phyloP scores from a whole-genome alignment of 2,888 invertebrate species.

The Brachycybe producta region DNA sequence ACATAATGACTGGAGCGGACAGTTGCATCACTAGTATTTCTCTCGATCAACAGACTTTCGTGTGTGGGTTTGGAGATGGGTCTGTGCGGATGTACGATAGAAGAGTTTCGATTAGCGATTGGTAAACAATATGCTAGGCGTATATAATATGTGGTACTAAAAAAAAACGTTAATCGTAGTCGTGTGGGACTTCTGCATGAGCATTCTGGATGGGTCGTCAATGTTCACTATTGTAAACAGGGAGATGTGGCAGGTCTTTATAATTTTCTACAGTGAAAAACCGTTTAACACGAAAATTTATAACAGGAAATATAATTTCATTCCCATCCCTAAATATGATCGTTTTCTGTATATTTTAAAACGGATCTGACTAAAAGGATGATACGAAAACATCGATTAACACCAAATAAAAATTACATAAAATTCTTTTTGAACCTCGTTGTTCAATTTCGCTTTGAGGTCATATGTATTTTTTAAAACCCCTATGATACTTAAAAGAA shows the following conservation, averaged over 20 bases:
- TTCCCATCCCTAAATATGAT: too few relatives aligned
- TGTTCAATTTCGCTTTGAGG: too few relatives aligned
- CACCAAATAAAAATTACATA: too few relatives aligned
- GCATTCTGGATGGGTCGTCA: conserved; percentile 58
- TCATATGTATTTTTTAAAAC: too few relatives aligned
- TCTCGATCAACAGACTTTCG: conserved; percentile 45
- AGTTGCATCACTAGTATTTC: conserved; percentile 52
- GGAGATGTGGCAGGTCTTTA: conserved; percentile 30
- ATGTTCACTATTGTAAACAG: conserved; percentile 43
- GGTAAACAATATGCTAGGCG: conserved; percentile 25
- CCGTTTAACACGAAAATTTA: too few relatives aligned
- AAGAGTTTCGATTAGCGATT: conserved; percentile 51
- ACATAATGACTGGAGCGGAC: conserved; percentile 66
- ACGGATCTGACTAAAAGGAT: too few relatives aligned
- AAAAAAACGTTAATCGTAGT: conserved; percentile 29
- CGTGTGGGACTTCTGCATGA: conserved; percentile 58
- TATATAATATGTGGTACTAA: neutral
- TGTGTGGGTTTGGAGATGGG: conserved; percentile 79
- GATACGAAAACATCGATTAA: too few relatives aligned
- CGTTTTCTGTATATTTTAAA: too few relatives aligned
- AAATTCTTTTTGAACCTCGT: too few relatives aligned
- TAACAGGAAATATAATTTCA: too few relatives aligned
- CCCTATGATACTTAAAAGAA: too few relatives aligned
- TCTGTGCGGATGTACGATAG: conserved; percentile 76
- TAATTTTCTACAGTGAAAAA: too few relatives aligned